Percentiles rank a stretch among this genome's conserved stretches.
Evolutionary conservation across 2,113 vertebrate species (phyloP).

Genomic region (Formicarius rufipectus): DNA sequence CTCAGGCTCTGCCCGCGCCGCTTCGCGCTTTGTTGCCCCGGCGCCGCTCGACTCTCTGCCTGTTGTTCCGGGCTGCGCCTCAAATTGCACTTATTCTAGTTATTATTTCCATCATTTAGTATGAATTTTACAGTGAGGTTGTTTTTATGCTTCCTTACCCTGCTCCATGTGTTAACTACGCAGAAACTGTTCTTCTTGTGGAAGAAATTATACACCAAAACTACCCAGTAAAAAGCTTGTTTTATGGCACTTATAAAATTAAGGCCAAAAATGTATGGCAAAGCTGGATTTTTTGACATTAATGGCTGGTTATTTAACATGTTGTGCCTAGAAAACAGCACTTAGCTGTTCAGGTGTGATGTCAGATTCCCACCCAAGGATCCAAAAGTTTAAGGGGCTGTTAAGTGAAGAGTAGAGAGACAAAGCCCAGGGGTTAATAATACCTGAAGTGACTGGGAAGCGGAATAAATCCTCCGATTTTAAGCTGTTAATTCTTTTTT

Average conservation of each 20-base stretch:
- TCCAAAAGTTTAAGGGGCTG: background rate
- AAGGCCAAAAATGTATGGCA: constrained; percentile 53
- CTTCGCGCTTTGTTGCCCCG: constrained; percentile 2
- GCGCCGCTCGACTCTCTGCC: background rate
- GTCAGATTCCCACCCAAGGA: background rate
- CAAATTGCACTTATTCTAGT: constrained; percentile 61
- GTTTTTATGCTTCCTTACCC: constrained; percentile 71
- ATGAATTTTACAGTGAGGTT: constrained; percentile 69
- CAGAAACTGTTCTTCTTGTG: constrained; percentile 54
- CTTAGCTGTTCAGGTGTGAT: constrained; percentile 3
- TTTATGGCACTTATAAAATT: constrained; percentile 61
- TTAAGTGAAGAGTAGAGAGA: background rate
- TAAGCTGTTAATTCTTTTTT: background rate
- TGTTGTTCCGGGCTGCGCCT: constrained; percentile 64
- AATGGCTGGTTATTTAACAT: constrained; percentile 58
- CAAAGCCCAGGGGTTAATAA: background rate
- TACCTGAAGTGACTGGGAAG: background rate
- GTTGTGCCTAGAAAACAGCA: constrained; percentile 10
- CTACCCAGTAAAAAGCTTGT: constrained; percentile 43
- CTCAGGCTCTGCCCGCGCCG: no score
- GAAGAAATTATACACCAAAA: constrained; percentile 65
- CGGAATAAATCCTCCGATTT: background rate
- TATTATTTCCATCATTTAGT: constrained; percentile 76
- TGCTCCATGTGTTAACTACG: constrained; percentile 61
- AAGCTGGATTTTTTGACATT: constrained; percentile 55